A percentile compares a stretch with the other conserved stretches of the same genome.
Conservation (phyloP, 2,888 invertebrate species). For the Adelognathus sp. region DNA sequence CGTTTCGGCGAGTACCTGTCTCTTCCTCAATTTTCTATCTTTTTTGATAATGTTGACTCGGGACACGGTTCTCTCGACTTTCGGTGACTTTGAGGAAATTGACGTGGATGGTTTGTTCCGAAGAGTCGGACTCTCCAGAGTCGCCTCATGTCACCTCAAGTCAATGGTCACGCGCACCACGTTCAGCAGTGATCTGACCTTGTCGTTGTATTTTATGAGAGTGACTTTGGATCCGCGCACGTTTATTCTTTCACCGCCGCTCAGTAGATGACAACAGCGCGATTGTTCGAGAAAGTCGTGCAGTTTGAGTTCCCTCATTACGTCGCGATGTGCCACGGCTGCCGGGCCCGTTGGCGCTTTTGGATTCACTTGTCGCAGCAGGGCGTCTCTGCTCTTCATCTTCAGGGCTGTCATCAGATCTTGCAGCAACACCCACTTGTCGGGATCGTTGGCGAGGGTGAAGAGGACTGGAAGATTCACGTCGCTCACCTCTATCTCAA, state of each 20-base stretch:
- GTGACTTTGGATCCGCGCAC: conserved; percentile 91
- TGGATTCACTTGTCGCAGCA: conserved; percentile 87
- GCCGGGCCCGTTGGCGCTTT: conserved; percentile 83
- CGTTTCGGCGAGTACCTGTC: conserved; percentile 22
- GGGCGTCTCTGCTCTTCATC: conserved; percentile 91
- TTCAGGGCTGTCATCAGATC: conserved; percentile 90
- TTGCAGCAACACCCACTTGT: conserved; percentile 91
- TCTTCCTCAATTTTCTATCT: conserved; percentile 50
- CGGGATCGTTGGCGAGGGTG: conserved; percentile 84
- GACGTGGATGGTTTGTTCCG: conserved; percentile 73
- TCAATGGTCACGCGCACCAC: conserved; percentile 89
- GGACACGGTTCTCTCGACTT: conserved; percentile 41
- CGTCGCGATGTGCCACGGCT: conserved; percentile 80
- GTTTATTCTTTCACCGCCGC: conserved; percentile 90
- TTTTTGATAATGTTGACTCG: conserved; percentile 32
- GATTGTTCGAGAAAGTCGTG: conserved; percentile 91
- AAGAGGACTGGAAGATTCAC: conserved; percentile 91
- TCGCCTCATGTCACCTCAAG: conserved; percentile 82
- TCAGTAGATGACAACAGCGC: conserved; percentile 89
- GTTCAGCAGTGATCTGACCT: conserved; percentile 90
- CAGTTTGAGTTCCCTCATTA: conserved; percentile 88
- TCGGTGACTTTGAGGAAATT: conserved; percentile 58
- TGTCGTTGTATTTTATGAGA: conserved; percentile 92
- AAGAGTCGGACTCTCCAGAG: conserved; percentile 67
- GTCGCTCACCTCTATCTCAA: conserved; percentile 92